Evolutionary conservation across 2,888 invertebrate genomes (phyloP).

Genomic region (Meteorus cinctellus): DNA sequence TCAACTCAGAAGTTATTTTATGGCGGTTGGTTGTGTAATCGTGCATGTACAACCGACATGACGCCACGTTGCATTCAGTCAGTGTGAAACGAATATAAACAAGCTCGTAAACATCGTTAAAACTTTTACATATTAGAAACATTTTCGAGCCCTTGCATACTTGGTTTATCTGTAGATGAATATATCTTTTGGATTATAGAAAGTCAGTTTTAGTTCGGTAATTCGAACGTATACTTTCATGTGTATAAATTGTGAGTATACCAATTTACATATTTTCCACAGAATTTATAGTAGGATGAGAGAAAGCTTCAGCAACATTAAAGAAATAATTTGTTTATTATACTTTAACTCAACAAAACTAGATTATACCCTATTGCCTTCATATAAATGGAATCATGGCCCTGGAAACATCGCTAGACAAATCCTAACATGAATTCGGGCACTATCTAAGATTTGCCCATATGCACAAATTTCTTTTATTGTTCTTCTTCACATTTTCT

Average conservation of each 20-base stretch:
- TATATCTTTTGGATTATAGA: slow-evolving; percentile 12
- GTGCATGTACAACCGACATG: slow-evolving; percentile 16
- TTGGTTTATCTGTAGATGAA: neutral
- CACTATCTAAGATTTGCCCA: no score
- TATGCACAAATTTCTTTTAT: no score
- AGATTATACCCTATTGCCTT: neutral
- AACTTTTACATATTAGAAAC: slow-evolving; percentile 14
- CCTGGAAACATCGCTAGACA: no score
- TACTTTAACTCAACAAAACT: neutral
- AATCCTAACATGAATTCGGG: no score
- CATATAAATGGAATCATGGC: neutral
- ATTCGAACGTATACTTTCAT: neutral
- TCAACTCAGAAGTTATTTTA: slow-evolving; percentile 20
- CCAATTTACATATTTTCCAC: neutral
- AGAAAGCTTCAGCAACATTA: neutral
- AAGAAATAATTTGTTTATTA: slow-evolving; percentile 21
- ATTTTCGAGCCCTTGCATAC: neutral
- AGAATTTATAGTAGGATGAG: neutral
- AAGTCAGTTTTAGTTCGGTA: neutral
- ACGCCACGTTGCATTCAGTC: slow-evolving; percentile 7
- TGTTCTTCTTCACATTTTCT: neutral
- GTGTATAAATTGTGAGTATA: no score
- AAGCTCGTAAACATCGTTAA: slow-evolving; percentile 35
- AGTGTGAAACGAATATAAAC: slow-evolving; percentile 28
- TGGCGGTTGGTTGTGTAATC: slow-evolving; percentile 30